Percentiles rank a stretch among this genome's conserved stretches.
These are phyloP conservation scores for Neodontobutis hainanensis DNA, from an alignment of 2,113 vertebrate species.

Conservation along the genomic window DNA sequence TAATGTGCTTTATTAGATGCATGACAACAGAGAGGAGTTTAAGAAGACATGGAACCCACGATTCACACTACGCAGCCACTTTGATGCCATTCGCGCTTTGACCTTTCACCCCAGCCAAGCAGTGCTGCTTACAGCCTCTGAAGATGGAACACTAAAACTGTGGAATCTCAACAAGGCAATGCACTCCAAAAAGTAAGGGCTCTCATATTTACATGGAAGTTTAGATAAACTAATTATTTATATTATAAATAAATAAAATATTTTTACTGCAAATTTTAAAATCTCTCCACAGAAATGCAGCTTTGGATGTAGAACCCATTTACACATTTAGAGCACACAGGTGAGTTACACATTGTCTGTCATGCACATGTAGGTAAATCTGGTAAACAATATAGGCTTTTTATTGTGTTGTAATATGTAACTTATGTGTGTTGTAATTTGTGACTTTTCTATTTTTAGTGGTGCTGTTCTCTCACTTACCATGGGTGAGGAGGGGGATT, in stretches of 20 bases:
- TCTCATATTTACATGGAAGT: constrained; percentile 12
- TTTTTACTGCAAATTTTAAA: background rate
- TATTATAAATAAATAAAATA: too few relatives aligned
- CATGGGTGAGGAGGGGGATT: constrained; percentile 82
- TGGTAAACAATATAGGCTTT: too few relatives aligned
- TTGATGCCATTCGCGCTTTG: constrained; percentile 87
- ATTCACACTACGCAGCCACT: constrained; percentile 91
- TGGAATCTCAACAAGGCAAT: constrained; percentile 94
- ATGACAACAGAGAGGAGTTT: constrained; percentile 87
- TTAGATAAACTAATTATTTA: background rate
- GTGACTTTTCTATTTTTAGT: constrained; percentile 63
- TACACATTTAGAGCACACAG: constrained; percentile 92
- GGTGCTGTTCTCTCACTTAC: constrained; percentile 86
- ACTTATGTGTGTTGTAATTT: too few relatives aligned
- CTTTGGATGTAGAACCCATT: constrained; percentile 89
- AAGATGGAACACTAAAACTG: constrained; percentile 90
- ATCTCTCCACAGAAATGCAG: constrained; percentile 79
- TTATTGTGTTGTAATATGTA: background rate
- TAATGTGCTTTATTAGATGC: constrained; percentile 71
- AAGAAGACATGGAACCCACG: constrained; percentile 92
- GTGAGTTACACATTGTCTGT: constrained; percentile 62
- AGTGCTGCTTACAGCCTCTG: constrained; percentile 86
- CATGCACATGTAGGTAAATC: background rate
- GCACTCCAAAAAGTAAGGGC: constrained; percentile 87
- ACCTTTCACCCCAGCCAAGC: constrained; percentile 89